A percentile compares a stretch with the other conserved stretches of the same genome.
Conservation (phyloP, 2,113 vertebrate genomes). For the Columba janthina region DNA sequence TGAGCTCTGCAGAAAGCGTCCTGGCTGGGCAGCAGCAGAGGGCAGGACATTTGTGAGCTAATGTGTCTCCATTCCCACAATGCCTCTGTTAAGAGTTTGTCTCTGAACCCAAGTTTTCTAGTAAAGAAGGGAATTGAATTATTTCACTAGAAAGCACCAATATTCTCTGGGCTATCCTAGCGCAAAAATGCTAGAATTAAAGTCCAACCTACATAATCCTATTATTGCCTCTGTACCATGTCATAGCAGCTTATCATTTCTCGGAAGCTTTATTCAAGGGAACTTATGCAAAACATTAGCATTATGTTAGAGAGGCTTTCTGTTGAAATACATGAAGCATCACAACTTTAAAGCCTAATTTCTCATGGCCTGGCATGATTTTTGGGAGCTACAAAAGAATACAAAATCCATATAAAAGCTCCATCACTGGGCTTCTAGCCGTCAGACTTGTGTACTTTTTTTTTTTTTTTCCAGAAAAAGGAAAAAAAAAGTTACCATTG, state of each 20-base stretch:
- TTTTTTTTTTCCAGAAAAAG: neutral
- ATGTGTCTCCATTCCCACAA: neutral
- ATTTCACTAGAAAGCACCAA: neutral
- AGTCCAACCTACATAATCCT: neutral
- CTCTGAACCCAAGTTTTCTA: neutral
- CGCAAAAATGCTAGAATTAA: neutral
- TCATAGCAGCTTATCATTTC: neutral
- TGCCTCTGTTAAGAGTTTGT: neutral
- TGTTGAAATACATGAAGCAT: neutral
- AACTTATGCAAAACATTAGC: neutral
- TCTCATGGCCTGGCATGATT: neutral
- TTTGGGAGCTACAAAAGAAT: neutral
- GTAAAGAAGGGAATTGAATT: neutral
- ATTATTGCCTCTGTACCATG: neutral
- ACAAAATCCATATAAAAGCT: neutral
- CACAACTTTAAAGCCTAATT: neutral
- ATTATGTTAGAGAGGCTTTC: neutral
- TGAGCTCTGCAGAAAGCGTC: neutral
- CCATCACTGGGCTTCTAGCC: neutral
- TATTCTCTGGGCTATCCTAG: neutral
- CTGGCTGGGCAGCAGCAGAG: neutral
- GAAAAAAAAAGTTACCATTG: neutral
- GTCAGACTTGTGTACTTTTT: neutral
- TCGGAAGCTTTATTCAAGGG: neutral
- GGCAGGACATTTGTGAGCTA: neutral